Conservation (phyloP, 2,888 invertebrate species). For the Petrophora chlorosata region DNA sequence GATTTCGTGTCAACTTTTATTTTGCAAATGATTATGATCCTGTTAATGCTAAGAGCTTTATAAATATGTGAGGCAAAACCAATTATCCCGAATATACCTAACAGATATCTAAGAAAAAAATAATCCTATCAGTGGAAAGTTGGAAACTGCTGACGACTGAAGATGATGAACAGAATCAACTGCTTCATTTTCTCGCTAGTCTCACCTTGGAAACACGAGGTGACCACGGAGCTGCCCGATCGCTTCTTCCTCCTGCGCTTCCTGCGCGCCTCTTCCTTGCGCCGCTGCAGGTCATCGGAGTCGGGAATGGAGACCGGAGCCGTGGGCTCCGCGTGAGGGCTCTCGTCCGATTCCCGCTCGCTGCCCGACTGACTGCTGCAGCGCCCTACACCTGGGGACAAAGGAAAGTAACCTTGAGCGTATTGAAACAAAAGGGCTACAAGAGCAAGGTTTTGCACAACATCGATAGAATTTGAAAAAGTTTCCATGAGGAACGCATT, state of each 20-base stretch:
- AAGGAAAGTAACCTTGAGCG: slow-evolving; percentile 20
- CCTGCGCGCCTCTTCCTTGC: slow-evolving; percentile 94
- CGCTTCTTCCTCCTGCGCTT: slow-evolving; percentile 95
- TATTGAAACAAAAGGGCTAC: no score
- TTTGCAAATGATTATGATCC: no score
- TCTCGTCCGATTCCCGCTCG: slow-evolving; percentile 78
- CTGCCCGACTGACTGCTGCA: slow-evolving; percentile 83
- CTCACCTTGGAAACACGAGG: slow-evolving; percentile 94
- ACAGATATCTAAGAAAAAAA: no score
- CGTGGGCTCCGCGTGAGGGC: slow-evolving; percentile 72
- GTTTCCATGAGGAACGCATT: no score
- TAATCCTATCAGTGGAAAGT: no score
- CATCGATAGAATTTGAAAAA: neutral
- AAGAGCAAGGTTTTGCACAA: no score
- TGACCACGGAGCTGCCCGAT: slow-evolving; percentile 93
- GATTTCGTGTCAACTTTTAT: no score
- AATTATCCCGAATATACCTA: no score
- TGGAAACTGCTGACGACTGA: no score
- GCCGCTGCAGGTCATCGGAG: slow-evolving; percentile 87
- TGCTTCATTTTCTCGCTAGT: neutral
- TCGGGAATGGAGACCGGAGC: slow-evolving; percentile 85
- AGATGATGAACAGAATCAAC: no score
- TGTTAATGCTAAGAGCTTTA: no score
- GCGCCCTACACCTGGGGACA: slow-evolving; percentile 74
- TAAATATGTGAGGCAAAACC: no score